Evolutionary conservation across 2,888 invertebrate species (phyloP), one percentile per base, ranked within the genome.

Genomic region (Bombyx huttoni): DNA sequence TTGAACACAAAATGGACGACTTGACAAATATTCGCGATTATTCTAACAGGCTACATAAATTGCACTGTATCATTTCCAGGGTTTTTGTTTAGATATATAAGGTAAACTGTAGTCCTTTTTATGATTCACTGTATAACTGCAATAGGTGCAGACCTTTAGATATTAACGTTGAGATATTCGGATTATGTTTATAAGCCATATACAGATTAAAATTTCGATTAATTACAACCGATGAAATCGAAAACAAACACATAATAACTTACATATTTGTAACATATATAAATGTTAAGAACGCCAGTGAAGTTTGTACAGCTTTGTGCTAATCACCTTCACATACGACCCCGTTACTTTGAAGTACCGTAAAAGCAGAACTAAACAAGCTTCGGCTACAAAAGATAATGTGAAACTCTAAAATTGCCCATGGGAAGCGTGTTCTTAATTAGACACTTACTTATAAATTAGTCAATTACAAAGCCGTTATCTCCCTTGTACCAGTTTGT

Each of bases 1-100:
- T 48, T 48, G 47, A 46, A 53, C 48, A 63, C 68, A 67, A 72
- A 70, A 72, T 72, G 72, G 72, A 64, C 62, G 72, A 58, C 62
- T 61, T 53, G 55, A 50, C 57, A 49, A 53, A 49, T 58, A 61
- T 56, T 65, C 60, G 59, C 58, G 60, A 51, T 65, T 12, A 40
- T 40, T 40, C 12, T 40, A 24, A 12, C 40, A 40, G 40, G 12
- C 9, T 40, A 10, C 40, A 40, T 12, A 3, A 12, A 40, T 40
- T 40, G 6, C 12, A 10, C 12, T 8, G 9, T 10, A 10, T 40
- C 5, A 40, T 7, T 40, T 40, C 7, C 12, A 8, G 40, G 9
- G 8, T 40, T 8, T 40, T 40, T 10, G 40, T 24, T 24, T 24
- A 2, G 24, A 24, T 5, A 24, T 24, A 24, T 24, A 24, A 24